These are phyloP conservation scores for Apeira syringaria DNA, from an alignment of 2,888 invertebrate species.

Conservation along the genomic window DNA sequence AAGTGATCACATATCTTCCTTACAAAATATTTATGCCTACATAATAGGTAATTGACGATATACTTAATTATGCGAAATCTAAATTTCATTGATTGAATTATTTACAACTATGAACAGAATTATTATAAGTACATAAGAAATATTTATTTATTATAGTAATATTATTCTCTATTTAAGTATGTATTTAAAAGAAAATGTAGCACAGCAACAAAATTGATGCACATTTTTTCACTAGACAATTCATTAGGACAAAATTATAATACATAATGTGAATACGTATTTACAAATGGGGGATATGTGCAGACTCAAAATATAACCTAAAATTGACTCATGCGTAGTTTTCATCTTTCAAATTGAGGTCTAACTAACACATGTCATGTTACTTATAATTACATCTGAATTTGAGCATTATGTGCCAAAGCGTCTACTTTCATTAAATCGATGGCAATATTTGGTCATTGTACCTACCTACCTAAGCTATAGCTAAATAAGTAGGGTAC, in stretches of 20 bases:
- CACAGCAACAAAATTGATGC: no score
- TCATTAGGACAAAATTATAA: no score
- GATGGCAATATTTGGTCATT: slow-evolving; percentile 43
- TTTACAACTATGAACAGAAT: slow-evolving; percentile 28
- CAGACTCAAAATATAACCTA: no score
- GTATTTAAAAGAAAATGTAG: slow-evolving; percentile 20
- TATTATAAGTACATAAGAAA: slow-evolving; percentile 14
- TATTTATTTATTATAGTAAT: slow-evolving; percentile 24
- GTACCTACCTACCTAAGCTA: no score
- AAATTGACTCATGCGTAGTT: no score
- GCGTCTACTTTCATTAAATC: slow-evolving; percentile 43
- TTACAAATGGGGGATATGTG: no score
- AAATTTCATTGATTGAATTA: slow-evolving; percentile 38
- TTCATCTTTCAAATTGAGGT: no score
- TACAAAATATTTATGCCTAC: slow-evolving; percentile 42
- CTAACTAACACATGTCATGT: no score
- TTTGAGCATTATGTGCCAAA: slow-evolving; percentile 58
- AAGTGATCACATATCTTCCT: slow-evolving; percentile 71
- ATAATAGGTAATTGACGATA: slow-evolving; percentile 43
- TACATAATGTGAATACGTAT: no score
- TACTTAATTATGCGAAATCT: slow-evolving; percentile 44
- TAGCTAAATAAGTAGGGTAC: slow-evolving; percentile 3
- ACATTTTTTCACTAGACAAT: no score
- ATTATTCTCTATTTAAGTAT: slow-evolving; percentile 23
- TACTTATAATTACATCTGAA: slow-evolving; percentile 11